Conservation (phyloP, 2,113 vertebrate species). For the Setophaga petechia region DNA sequence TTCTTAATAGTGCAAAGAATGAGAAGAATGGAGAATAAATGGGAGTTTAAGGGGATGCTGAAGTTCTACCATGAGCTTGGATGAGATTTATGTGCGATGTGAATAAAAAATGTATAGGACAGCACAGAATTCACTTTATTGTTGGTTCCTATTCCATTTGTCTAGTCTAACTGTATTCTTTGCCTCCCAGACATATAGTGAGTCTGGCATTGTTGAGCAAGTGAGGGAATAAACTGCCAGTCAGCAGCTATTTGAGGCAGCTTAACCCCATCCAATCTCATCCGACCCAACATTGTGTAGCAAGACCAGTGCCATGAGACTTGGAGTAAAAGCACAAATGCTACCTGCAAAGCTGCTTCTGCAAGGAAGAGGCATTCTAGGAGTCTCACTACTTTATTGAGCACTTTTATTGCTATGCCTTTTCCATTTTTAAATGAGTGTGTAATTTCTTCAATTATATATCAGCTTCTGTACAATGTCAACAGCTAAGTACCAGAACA, state of each 20-base stretch:
- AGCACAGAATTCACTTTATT: constrained; percentile 18
- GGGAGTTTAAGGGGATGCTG: constrained; percentile 37
- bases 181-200: constrained; percentile 24
- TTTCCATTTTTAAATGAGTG: background rate
- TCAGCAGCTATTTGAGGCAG: constrained; percentile 36
- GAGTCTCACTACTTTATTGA: background rate
- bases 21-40: constrained; percentile 43
- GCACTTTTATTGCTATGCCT: background rate
- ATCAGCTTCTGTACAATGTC: background rate
- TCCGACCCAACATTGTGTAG: background rate
- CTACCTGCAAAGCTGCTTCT: background rate
- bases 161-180: constrained; percentile 36
- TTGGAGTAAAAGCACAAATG: background rate
- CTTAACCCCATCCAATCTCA: constrained; percentile 36
- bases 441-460: background rate
- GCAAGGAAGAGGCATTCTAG: background rate
- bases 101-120: constrained; percentile 56
- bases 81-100: constrained; percentile 51
- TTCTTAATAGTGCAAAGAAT: constrained; percentile 55
- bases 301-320: constrained; percentile 24
- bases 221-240: constrained; percentile 23
- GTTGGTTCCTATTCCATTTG: constrained; percentile 35
- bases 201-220: constrained; percentile 17
- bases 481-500: background rate
- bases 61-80: constrained; percentile 40